A percentile compares a stretch with the other conserved stretches of the same genome.
These are phyloP conservation scores for Haplochromis burtoni DNA, from an alignment of 2,113 vertebrate species.

Conservation along the genomic window DNA sequence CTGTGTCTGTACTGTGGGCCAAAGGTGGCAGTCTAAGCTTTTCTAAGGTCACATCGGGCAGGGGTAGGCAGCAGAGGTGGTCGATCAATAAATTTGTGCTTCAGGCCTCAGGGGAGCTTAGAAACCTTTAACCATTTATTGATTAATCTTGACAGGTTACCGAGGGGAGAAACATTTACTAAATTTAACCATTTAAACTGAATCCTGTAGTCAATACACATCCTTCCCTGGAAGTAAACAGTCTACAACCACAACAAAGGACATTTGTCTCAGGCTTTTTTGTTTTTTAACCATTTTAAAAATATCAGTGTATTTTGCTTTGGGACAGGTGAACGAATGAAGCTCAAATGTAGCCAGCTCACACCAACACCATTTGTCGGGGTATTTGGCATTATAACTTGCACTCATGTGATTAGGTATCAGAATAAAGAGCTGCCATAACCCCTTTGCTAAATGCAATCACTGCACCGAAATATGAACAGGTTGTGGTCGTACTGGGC, in stretches of 20 bases:
- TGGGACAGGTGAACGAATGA: neutral
- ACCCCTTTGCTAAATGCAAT: neutral
- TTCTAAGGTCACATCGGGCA: neutral
- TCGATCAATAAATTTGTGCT: constrained; percentile 10
- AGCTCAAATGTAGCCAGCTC: neutral
- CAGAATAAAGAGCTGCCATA: neutral
- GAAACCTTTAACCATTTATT: neutral
- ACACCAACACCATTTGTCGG: neutral
- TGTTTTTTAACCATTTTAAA: neutral
- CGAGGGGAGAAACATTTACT: neutral
- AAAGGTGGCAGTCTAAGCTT: neutral
- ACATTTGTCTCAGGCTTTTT: neutral
- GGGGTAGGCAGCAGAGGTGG: neutral
- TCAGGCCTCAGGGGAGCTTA: neutral
- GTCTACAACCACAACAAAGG: neutral
- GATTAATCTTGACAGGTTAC: neutral
- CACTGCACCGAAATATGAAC: neutral
- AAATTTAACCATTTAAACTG: neutral
- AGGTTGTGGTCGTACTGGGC: neutral
- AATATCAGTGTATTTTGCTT: neutral
- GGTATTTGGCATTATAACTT: neutral
- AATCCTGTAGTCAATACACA: neutral
- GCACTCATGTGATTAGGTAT: neutral
- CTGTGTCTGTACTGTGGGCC: neutral
- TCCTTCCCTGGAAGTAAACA: neutral